Evolutionary conservation across 2,797 vertebrate species (phyloP).

Genomic region (Leptoclinus maculatus): DNA sequence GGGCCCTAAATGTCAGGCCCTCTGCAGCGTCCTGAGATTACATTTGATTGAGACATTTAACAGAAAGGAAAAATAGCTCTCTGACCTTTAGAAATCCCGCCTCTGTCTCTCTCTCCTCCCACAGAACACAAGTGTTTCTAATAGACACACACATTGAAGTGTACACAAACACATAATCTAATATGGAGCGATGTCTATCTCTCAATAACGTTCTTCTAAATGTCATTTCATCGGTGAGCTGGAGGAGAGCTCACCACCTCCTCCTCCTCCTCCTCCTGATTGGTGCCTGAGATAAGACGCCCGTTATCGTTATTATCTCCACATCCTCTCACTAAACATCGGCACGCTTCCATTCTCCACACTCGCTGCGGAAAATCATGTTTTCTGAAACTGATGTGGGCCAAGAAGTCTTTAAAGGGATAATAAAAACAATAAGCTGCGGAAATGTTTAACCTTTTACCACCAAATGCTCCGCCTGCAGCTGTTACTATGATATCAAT

Average conservation of each 20-base stretch:
- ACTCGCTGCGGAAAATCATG: background rate
- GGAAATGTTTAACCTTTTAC: too few species aligned
- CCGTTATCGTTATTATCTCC: background rate
- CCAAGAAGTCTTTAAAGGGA: too few species aligned
- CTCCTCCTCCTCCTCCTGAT: background rate
- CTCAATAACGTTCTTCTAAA: conserved; percentile 32
- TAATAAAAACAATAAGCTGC: too few species aligned
- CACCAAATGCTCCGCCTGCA: too few species aligned
- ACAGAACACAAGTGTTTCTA: conserved; percentile 31
- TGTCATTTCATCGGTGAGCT: conserved; percentile 17
- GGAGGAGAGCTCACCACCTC: background rate
- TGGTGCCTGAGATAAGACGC: background rate
- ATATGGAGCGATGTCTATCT: conserved; percentile 28
- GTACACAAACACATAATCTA: conserved; percentile 1
- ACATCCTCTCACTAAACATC: background rate
- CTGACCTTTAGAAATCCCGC: conserved; percentile 62
- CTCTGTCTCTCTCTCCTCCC: background rate
- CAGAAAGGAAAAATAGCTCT: conserved; percentile 45
- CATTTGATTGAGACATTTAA: conserved; percentile 69
- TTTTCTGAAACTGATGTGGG: background rate
- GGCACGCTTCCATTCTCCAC: background rate
- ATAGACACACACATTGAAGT: background rate
- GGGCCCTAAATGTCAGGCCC: conserved; percentile 61
- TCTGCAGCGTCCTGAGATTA: conserved; percentile 41
- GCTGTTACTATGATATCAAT: too few species aligned